A percentile compares a stretch with the other conserved stretches of the same genome.
These are phyloP conservation scores for Halcyon badia DNA, from an alignment of 2,797 vertebrate genomes.

Conservation along the genomic window DNA sequence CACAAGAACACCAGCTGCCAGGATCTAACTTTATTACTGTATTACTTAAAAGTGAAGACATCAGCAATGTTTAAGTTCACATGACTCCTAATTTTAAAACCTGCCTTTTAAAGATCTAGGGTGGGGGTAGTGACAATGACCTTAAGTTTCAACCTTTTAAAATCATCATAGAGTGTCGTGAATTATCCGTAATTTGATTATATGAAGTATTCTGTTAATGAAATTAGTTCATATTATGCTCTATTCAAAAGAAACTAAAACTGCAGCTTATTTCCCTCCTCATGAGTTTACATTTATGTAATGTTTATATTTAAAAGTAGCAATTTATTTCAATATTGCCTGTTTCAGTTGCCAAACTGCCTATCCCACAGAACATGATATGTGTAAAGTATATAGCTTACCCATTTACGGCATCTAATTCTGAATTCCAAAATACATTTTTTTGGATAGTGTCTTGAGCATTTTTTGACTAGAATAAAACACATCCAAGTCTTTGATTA, in stretches of 20 bases:
- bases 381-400: conserved; percentile 59
- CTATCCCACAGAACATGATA: conserved; percentile 71
- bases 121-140: conserved; percentile 40
- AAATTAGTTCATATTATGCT: conserved; percentile 55
- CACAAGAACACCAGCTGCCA: conserved; percentile 73
- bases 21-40: conserved; percentile 68
- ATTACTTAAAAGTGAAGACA: conserved; percentile 75
- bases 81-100: conserved; percentile 72
- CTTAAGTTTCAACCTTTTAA: conserved; percentile 60
- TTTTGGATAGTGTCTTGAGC: conserved; percentile 50
- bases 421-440: conserved; percentile 58
- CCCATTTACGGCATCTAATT: conserved; percentile 52
- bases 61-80: conserved; percentile 69
- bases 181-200: conserved; percentile 70
- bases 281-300: background rate
- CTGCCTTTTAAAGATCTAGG: conserved; percentile 52
- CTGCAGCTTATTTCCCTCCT: conserved; percentile 23
- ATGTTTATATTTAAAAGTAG: conserved; percentile 72
- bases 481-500: conserved; percentile 57
- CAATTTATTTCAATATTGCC: conserved; percentile 56
- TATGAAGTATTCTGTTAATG: conserved; percentile 61
- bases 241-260: conserved; percentile 49
- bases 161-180: conserved; percentile 16
- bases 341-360: conserved; percentile 50
- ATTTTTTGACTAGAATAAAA: conserved; percentile 66